Evolutionary conservation across 2,888 invertebrate species (phyloP).

Genomic region (Cataglyphis livida): DNA sequence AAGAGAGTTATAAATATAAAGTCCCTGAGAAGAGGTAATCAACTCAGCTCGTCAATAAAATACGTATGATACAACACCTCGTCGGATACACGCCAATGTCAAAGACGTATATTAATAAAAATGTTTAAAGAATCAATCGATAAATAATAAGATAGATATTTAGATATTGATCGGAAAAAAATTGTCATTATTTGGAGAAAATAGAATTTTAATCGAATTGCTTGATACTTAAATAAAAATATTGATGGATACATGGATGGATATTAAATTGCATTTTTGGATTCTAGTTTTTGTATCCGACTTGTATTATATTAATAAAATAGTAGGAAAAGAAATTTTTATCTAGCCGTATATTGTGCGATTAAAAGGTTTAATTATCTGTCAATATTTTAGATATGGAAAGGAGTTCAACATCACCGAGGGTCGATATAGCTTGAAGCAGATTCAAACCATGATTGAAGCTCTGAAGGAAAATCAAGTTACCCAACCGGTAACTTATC

Average conservation of each 20-base stretch:
- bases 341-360: background rate
- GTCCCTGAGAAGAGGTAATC: conserved; percentile 33
- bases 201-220: background rate
- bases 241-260: background rate
- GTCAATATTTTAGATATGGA: conserved; percentile 73
- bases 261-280: background rate
- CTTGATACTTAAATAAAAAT: background rate
- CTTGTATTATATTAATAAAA: background rate
- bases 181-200: background rate
- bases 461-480: conserved; percentile 87
- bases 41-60: conserved; percentile 22
- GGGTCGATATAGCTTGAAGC: conserved; percentile 88
- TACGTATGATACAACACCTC: background rate
- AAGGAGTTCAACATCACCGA: conserved; percentile 80
- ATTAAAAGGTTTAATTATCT: background rate
- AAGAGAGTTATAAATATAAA: conserved; percentile 46
- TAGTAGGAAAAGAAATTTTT: background rate
- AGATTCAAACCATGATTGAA: conserved; percentile 90
- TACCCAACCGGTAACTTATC: conserved; percentile 92
- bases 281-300: background rate
- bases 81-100: background rate
- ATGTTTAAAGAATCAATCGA: background rate
- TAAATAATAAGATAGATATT: background rate
- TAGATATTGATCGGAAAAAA: background rate
- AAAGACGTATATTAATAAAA: conserved; percentile 10